phyloP scores from a whole-genome alignment of 2,797 vertebrate genomes.

The Sebastes oblongus region DNA sequence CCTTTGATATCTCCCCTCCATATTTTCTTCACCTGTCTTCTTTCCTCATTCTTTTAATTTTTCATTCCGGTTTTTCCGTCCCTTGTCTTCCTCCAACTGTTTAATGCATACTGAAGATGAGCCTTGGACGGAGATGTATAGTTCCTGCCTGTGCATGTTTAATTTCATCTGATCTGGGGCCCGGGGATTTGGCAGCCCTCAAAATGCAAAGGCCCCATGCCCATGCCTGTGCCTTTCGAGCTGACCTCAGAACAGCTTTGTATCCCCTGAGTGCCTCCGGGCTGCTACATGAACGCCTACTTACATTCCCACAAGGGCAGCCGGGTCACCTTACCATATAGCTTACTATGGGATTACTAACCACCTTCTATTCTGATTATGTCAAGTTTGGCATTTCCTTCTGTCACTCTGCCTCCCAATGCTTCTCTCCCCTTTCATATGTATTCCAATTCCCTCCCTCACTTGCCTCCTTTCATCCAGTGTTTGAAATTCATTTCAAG shows the following conservation, averaged over 20 bases:
- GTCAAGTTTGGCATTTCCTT: conserved; percentile 28
- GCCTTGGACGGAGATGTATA: conserved; percentile 41
- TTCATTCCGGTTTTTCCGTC: not conserved
- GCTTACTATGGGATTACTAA: conserved; percentile 40
- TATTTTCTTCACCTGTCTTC: not conserved
- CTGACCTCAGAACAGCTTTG: conserved; percentile 65
- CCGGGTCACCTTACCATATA: conserved; percentile 41
- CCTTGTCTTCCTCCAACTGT: conserved; percentile 18
- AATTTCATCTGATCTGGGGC: conserved; percentile 61
- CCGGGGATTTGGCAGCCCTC: conserved; percentile 49
- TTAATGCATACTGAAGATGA: conserved; percentile 24
- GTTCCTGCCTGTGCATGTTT: conserved; percentile 59
- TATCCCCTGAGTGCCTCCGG: conserved; percentile 32
- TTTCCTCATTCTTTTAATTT: not conserved
- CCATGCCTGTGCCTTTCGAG: conserved; percentile 42
- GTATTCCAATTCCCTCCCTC: not conserved
- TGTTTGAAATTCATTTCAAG: conserved; percentile 41
- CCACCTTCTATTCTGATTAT: conserved; percentile 30
- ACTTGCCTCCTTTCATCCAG: conserved; percentile 1
- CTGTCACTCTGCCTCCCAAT: not conserved
- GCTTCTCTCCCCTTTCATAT: not conserved
- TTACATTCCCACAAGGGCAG: conserved; percentile 23
- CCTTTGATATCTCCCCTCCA: not conserved
- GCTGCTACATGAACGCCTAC: conserved; percentile 24
- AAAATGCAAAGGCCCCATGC: conserved; percentile 24